Conservation (phyloP, 2,888 invertebrate genomes). For the Cryptocheilus praepositus region DNA sequence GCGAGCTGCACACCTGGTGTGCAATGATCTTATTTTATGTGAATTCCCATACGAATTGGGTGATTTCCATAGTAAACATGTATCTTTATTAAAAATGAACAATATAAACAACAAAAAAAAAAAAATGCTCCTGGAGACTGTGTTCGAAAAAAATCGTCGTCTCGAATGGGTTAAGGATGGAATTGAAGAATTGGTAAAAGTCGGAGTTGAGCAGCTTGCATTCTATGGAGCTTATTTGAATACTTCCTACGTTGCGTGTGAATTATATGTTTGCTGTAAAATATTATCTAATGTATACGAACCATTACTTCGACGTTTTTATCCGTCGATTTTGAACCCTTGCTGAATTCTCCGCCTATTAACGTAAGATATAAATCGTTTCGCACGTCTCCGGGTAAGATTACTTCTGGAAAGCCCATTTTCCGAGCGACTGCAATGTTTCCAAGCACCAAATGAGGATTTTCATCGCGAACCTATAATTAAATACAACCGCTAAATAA, state of each 20-base stretch:
- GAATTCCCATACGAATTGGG: no score
- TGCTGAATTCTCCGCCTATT: constrained; percentile 88
- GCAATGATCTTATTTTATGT: no score
- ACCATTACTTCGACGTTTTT: constrained; percentile 95
- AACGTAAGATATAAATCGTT: constrained; percentile 97
- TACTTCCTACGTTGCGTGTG: no score
- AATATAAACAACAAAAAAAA: no score
- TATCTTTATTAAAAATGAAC: no score
- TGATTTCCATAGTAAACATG: no score
- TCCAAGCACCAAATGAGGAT: constrained; percentile 89
- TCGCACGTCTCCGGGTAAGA: constrained; percentile 93
- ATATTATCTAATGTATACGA: constrained; percentile 60
- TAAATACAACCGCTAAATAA: background rate
- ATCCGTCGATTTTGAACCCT: constrained; percentile 90
- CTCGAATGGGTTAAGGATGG: no score
- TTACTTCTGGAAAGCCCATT: constrained; percentile 98
- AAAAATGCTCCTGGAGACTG: no score
- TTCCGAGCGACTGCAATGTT: constrained; percentile 91
- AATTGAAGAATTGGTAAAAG: constrained; percentile 5
- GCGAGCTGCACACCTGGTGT: no score
- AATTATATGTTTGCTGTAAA: background rate
- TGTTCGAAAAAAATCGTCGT: no score
- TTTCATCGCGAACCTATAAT: constrained; percentile 88
- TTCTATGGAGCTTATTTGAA: no score
- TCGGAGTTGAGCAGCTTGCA: background rate